Evolutionary conservation across 2,113 vertebrate genomes (phyloP), one percentile per base, ranked within the genome.

Genomic region (Chionodraco myersi): DNA sequence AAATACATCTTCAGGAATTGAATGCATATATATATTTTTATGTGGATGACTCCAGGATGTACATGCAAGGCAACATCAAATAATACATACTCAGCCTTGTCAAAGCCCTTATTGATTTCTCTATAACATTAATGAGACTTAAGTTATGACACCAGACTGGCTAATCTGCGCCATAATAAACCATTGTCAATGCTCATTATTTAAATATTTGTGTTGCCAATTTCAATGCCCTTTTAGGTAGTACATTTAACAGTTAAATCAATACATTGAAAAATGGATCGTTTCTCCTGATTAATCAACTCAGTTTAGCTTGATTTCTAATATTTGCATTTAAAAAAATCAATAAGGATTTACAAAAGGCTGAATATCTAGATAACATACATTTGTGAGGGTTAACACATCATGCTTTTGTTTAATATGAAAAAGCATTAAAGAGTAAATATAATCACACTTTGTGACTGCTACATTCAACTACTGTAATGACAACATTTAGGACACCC

Each of bases 1-100:
- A 94, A 95, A 95, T 94, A 94, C 91, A 95, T 95, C 90, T 94
- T 91, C 93, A 95, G 80, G 86, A 91, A 79, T 91, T 87, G 90
- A 89, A 92, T 94, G 93, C 90, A 91, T 89, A 86, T 86, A 86
- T 86, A 89, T 92, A 84, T 89, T 86, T 95, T 94, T 94, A 94
- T 95, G 88, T 93, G 85, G 75, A 90, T 63, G 66, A 91, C 92
- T 94, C 82, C 90, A 94, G 85, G 81, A 89, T 79, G 75, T 95
- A 94, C 94, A 95, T 90, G 90, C 83, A 92, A 77, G 57, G 72
- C 86, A 87, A 92, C 89, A 90, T 82, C 26, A 86, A 61, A 84
- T 82, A 79, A 75, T 75, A 47, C 54, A 85, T 53, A 84, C 49
- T 88, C 86, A 91, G 92, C 87, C 92, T 68, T 77, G 62, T 75